These are phyloP conservation scores for Drosophila guanche DNA, from an alignment of 1,140 invertebrate species.

Conservation along the genomic window DNA sequence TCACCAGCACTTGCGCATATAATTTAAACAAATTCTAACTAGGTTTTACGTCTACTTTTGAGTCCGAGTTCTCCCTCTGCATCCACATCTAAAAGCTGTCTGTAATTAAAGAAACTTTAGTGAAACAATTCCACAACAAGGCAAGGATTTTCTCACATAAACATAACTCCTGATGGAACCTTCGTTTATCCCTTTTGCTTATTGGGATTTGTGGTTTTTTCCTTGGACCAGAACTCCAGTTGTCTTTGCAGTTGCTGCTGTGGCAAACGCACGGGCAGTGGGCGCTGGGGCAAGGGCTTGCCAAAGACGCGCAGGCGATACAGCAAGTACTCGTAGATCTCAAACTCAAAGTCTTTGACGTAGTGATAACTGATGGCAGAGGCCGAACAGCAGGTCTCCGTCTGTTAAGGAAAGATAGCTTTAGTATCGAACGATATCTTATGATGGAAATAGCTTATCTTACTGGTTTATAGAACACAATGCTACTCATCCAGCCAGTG, in stretches of 20 bases:
- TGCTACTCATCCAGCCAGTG: conserved; percentile 51
- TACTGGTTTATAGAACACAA: conserved; percentile 23
- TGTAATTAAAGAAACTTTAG: too few relatives aligned
- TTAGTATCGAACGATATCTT: background rate
- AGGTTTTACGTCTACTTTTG: too few relatives aligned
- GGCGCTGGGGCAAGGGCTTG: conserved; percentile 1
- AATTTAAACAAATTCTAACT: too few relatives aligned
- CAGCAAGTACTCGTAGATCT: conserved; percentile 23
- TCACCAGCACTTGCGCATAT: too few relatives aligned
- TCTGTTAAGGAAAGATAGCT: background rate
- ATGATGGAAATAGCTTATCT: background rate
- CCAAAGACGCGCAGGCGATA: conserved; percentile 18
- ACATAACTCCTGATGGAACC: too few relatives aligned
- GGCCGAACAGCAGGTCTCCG: conserved; percentile 17
- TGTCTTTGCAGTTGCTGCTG: conserved; percentile 16
- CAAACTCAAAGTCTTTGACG: conserved; percentile 33
- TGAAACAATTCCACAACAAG: too few relatives aligned
- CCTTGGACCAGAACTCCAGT: conserved; percentile 18
- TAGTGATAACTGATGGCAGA: conserved; percentile 33
- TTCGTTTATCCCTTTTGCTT: background rate
- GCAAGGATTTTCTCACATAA: too few relatives aligned
- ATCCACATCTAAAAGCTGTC: too few relatives aligned
- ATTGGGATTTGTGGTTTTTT: conserved; percentile 20
- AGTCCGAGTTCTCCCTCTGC: too few relatives aligned
- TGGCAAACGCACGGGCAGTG: conserved; percentile 12